Evolutionary conservation across 2,888 invertebrate species (phyloP), one percentile per base, ranked within the genome.

Genomic region (Drosophila prostipennis): DNA sequence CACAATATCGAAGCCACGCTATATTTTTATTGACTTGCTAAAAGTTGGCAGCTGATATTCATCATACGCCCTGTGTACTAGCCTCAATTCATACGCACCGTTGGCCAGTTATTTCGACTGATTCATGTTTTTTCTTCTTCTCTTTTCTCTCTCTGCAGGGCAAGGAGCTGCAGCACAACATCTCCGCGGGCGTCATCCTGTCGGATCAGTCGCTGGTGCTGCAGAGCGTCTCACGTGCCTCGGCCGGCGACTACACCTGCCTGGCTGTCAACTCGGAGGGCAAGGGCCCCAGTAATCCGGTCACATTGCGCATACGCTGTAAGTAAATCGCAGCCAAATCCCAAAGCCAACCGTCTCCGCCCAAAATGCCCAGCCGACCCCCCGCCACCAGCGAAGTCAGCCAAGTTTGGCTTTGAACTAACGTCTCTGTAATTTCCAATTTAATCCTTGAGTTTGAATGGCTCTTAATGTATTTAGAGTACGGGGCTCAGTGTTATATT

Each of bases 171-270:
- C 96, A 94, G 92, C 96, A 96, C 92, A 97, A 97, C 92, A 94
- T 95, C 78, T 95, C 95, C 3, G 95, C 95, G 11, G 97, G 97
- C 39, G 93, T 97, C 63, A 96, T 97, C 86, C 94, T 97, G 85
- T 97, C 96, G 91, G 96, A 97, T 89, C 96, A 96, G 91, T 96
- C 96, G 89, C 93, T 97, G 79, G 97, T 97, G 7, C 94, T 97
- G 67, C 97, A 97, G 91, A 95, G 95, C 80, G 96, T 97, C 68
- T 96, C 95, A 46, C 93, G 96, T 71, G 94, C 95, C 69, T 96
- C 96, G 34, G 96, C 96, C n/a, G 97, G 97, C 5, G 95, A 96
- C 91, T 97, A 97, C 92, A 96, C 96, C 60, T 97, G 97, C 90
- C 93, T 96, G 91, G 97, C 97, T 34, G 96, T 95, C 64, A 97